Evolutionary conservation across 2,113 vertebrate genomes (phyloP), one percentile per base, ranked within the genome.

Genomic region (Callorhinus ursinus): DNA sequence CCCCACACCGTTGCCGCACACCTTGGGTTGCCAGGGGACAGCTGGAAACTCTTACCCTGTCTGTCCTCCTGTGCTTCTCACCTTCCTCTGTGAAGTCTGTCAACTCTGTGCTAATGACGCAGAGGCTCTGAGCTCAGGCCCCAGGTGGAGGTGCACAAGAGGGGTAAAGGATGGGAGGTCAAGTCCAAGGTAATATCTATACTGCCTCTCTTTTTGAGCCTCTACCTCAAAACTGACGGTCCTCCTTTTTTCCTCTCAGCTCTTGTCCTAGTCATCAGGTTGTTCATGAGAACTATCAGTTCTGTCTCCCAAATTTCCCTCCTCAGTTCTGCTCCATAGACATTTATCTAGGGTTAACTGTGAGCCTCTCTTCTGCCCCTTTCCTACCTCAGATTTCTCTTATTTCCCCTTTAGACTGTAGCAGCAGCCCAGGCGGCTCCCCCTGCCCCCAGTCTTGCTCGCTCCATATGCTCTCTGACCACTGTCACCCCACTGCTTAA

Each of bases 21-120:
- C 74, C 46, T 93, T 28, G 49, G 21, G 95, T 97, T 98, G 96
- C 93, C 89, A 95, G 93, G 97, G 94, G 85, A 97, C 77, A 31
- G 46, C 33, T 93, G 61, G 49, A 90, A 95, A 84, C 28, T 21
- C 77, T 71, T 57, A 46, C 21, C 61, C 83, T 85, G 31, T 81
- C 88, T 95, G 76, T 59, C 12, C 0, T 51, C 79, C 42, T 95
- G 59, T 63, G 82, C 51, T 92, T 97, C 90, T 97, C 88, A 59
- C 92, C 49, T 97, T 96, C 86, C 88, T 87, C 80, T 96, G 95
- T 96, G 93, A 97, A 98, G 94, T 91, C 79, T 95, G 90, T 95
- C 13, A 1, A 53, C 81, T 95, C 24, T 69, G 81, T 93, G 95
- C 90, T 90, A 93, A 95, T 97, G 97, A 97, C 1, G 12, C 31